A percentile compares a stretch with the other conserved stretches of the same genome.
phyloP scores from a whole-genome alignment of 2,888 invertebrate genomes.

The Tenodera sinensis region DNA sequence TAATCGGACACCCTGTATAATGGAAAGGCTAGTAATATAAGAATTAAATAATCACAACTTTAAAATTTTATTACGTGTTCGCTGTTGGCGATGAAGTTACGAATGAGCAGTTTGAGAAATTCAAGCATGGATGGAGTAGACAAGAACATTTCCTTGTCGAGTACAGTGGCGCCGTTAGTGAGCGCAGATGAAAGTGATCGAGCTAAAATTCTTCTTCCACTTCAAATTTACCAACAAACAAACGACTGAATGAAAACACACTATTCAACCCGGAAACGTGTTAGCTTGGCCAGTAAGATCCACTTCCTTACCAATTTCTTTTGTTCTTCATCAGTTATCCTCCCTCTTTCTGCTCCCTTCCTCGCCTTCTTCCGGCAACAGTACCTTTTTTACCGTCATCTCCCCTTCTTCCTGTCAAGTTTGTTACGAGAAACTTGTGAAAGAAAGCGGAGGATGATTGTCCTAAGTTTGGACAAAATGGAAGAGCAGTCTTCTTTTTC shows the following conservation, averaged over 20 bases:
- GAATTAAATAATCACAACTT: too few species aligned
- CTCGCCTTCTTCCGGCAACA: not conserved
- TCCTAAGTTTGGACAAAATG: not conserved
- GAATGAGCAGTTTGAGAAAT: too few species aligned
- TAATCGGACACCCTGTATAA: too few species aligned
- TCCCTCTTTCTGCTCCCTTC: not conserved
- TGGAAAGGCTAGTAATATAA: too few species aligned
- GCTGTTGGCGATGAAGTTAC: too few species aligned
- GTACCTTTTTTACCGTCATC: not conserved
- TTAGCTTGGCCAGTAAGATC: not conserved
- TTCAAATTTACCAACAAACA: not conserved
- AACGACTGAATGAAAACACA: not conserved
- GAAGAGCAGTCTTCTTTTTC: not conserved
- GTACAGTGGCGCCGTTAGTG: not conserved
- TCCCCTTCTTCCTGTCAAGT: not conserved
- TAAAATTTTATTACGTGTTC: too few species aligned
- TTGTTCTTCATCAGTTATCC: not conserved
- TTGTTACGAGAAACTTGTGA: not conserved
- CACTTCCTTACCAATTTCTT: not conserved
- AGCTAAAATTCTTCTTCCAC: not conserved
- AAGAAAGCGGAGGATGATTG: not conserved
- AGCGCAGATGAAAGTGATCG: not conserved
- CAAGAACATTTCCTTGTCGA: not conserved
- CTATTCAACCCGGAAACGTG: not conserved
- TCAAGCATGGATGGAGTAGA: too few species aligned